A percentile compares a stretch with the other conserved stretches of the same genome.
These are phyloP conservation scores for Thymelicus lineola DNA, from an alignment of 2,888 invertebrate species.

Conservation along the genomic window DNA sequence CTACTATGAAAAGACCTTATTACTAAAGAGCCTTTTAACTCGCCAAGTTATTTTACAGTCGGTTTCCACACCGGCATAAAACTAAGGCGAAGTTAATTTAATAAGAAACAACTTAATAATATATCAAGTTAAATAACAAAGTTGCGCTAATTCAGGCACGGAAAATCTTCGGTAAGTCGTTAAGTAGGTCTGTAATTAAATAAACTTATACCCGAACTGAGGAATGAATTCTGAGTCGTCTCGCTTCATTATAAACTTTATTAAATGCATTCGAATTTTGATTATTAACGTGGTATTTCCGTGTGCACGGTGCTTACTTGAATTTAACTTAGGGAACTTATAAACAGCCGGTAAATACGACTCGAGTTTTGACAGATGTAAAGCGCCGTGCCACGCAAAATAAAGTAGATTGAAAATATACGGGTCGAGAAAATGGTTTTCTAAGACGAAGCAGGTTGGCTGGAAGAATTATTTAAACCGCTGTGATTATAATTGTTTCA, in stretches of 20 bases:
- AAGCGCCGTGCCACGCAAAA: constrained; percentile 57
- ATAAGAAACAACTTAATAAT: constrained; percentile 4
- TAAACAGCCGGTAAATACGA: constrained; percentile 58
- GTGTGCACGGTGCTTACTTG: constrained; percentile 23
- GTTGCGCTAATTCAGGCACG: constrained; percentile 12
- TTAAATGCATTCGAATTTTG: constrained; percentile 18
- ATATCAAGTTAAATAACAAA: constrained; percentile 11
- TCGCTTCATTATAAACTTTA: constrained; percentile 24
- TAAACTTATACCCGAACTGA: constrained; percentile 18
- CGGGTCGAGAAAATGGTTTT: constrained; percentile 28
- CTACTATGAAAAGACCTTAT: no score
- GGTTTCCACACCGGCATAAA: not conserved
- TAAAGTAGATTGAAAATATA: constrained; percentile 53
- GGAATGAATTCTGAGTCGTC: constrained; percentile 7
- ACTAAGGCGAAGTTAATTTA: constrained; percentile 7
- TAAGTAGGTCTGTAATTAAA: constrained; percentile 22
- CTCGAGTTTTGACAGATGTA: constrained; percentile 70
- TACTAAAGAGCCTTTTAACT: no score
- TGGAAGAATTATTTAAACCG: no score
- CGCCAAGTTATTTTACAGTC: not conserved
- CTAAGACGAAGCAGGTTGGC: not conserved
- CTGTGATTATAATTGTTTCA: no score
- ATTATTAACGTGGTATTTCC: constrained; percentile 26
- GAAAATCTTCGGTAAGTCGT: constrained; percentile 25
- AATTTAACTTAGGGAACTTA: constrained; percentile 49